Conservation (phyloP, 1,140 invertebrate genomes). For the Drosophila tani region DNA sequence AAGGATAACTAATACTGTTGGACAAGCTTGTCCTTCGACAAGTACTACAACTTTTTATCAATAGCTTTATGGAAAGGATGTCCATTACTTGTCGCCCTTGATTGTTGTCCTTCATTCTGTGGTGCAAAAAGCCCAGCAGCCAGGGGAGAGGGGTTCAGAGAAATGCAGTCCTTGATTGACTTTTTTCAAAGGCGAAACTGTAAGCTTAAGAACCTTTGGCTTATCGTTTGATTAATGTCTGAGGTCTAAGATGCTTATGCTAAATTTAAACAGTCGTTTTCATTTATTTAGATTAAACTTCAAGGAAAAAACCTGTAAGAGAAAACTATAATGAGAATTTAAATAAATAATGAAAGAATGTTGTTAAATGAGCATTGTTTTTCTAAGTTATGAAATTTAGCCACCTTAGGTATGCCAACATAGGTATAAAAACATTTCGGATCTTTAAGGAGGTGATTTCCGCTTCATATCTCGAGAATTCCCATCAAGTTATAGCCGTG, state of each 20-base stretch:
- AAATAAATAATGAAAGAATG: background rate
- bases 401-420: too few species aligned
- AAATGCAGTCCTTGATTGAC: constrained; percentile 11
- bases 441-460: too few species aligned
- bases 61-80: constrained; percentile 26
- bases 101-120: constrained; percentile 10
- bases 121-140: constrained; percentile 5
- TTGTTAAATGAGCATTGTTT: background rate
- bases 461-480: too few species aligned
- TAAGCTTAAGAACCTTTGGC: background rate
- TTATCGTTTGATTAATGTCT: constrained; percentile 29
- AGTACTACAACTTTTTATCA: constrained; percentile 38
- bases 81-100: constrained; percentile 41
- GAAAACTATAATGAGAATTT: too few species aligned
- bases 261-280: background rate
- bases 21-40: constrained; percentile 36
- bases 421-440: too few species aligned
- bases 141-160: background rate
- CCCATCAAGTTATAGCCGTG: too few species aligned
- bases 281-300: too few species aligned
- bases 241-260: too few species aligned
- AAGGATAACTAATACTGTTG: constrained; percentile 44
- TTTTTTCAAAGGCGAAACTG: constrained; percentile 3
- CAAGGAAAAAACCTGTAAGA: too few species aligned
- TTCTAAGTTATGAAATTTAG: background rate